A percentile compares a stretch with the other conserved stretches of the same genome.
Evolutionary conservation across 2,113 vertebrate genomes (phyloP).

Genomic region (Triplophysa rosa): DNA sequence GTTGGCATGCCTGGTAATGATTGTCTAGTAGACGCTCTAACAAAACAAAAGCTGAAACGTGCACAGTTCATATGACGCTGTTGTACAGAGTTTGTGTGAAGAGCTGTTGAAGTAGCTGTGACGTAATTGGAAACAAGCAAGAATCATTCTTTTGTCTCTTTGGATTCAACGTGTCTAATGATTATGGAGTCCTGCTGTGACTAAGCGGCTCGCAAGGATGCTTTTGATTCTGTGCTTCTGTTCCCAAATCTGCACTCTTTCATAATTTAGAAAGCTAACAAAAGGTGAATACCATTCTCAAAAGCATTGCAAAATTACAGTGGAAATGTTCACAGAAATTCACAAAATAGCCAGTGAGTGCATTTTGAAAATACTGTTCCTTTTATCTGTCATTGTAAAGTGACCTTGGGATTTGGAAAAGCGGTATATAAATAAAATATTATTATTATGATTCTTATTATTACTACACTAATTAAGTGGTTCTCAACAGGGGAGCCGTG

Average conservation of each 20-base stretch:
- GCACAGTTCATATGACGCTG: not conserved
- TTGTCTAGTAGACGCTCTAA: not conserved
- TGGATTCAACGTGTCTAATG: slow-evolving; percentile 38
- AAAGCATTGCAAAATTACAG: not conserved
- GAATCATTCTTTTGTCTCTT: slow-evolving; percentile 10
- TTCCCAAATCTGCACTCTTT: slow-evolving; percentile 25
- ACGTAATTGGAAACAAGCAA: slow-evolving; percentile 19
- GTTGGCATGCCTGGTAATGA: not conserved
- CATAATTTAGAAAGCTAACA: slow-evolving; percentile 9
- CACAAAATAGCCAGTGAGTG: too few relatives aligned
- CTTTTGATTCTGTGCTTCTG: slow-evolving; percentile 6
- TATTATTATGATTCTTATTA: too few relatives aligned
- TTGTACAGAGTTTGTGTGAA: not conserved
- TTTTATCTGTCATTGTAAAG: too few relatives aligned
- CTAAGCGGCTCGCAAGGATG: slow-evolving; percentile 11
- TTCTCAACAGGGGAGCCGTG: too few relatives aligned
- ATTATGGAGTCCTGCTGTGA: slow-evolving; percentile 40
- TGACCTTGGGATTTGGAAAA: too few relatives aligned
- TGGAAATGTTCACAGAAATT: too few relatives aligned
- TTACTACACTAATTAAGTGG: too few relatives aligned
- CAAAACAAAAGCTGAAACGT: not conserved
- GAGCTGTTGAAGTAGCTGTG: slow-evolving; percentile 9
- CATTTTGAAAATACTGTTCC: too few relatives aligned
- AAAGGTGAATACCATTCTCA: not conserved
- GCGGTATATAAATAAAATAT: too few relatives aligned